Evolutionary conservation across 1,140 invertebrate genomes (phyloP), one percentile per base, ranked within the genome.

Genomic region (Aphelenchoides fujianensis): DNA sequence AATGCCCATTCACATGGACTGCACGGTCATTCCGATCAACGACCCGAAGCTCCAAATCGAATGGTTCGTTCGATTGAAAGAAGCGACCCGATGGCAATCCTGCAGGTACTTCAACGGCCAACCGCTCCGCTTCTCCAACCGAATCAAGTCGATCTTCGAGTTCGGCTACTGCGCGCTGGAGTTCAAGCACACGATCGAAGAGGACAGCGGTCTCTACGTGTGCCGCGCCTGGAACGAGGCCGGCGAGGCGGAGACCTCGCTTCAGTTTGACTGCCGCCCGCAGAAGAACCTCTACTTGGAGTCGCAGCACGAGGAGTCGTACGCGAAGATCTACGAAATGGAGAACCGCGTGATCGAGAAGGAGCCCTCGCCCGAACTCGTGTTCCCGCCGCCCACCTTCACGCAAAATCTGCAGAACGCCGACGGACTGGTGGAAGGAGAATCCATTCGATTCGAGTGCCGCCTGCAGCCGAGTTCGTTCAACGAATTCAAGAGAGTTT

Each of bases 181-280:
- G n/a, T n/a, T n/a, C n/a, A n/a, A n/a, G n/a, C n/a, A n/a, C n/a
- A n/a, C n/a, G n/a, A n/a, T n/a, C n/a, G n/a, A n/a, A n/a, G 93
- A 97, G 86, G 96, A 99, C 85, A 90, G 93, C 85, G 97, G 96
- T 53, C 91, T 95, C 0, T 97, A 97, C 85, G 93, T 93, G 88
- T 95, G 93, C 81, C 89, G 72, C 72, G 94, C 94, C 27, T 89
- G 90, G 9, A 98, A 97, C 85, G 90, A 93, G 76, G 88, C 94
- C 61, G 95, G 95, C 66, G 90, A 95, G 88, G 94, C 93, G 12
- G 91, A 93, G 0, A 94, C 93, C 36, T 93, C 92, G n/a, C 92
- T 93, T 5, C 91, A 92, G 0, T 86, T 97, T 1, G 90, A 83
- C 23, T 79, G 76, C 63, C 61, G 70, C 68, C 70, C 79, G 34